Base-by-base conservation (phyloP, 2,797 vertebrate genomes). In the Ispidina lecontei region DNA sequence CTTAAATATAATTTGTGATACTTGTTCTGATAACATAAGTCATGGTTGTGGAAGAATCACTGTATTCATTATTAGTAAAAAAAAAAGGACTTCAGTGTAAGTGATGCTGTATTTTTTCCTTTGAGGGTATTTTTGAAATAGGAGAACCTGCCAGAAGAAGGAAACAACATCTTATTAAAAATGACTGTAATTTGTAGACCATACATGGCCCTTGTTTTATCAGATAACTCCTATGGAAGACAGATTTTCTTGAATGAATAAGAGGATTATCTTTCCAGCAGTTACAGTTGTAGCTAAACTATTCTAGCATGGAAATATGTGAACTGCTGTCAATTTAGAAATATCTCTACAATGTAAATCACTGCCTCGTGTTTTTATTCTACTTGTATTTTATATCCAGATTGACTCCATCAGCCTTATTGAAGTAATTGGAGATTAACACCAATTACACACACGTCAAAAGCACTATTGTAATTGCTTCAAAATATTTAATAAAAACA, bases 401-500 rank as follows among this genome's bases (percentile, higher is more conserved):
- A 41, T 12, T 62, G 51, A 67, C 6, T 89, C 29, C 6, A 31
- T 58, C 43, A 46, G 23, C 41, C 16, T 55, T 65, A 33, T 11
- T 35, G 37, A 35, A 72, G 12, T 63, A 79, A 44, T 4, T 60
- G 26, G 47, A 91, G 19, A 62, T 80, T 85, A 58, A 63, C 58
- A 8, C 12, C 76, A 16, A 13, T 74, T 28, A 51, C 49, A 28
- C 33, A 23, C 13, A 1, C 51, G 2, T 44, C 15, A 47, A 73
- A 11, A 69, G 14, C 0, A 0, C 46, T 71, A 9, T 65, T 80
- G 12, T 51, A 64, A 54, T 63, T 81, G 43, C 71, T 88, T 90
- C 22, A 54, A 58, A 93, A 74, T 21, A 84, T 92, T 74, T 77
- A 71, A 65, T 46, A 35, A 64, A 71, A 67, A 23, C 14, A 90